These are phyloP conservation scores for Chrysolina americana DNA, from an alignment of 2,888 invertebrate genomes.

Conservation along the genomic window DNA sequence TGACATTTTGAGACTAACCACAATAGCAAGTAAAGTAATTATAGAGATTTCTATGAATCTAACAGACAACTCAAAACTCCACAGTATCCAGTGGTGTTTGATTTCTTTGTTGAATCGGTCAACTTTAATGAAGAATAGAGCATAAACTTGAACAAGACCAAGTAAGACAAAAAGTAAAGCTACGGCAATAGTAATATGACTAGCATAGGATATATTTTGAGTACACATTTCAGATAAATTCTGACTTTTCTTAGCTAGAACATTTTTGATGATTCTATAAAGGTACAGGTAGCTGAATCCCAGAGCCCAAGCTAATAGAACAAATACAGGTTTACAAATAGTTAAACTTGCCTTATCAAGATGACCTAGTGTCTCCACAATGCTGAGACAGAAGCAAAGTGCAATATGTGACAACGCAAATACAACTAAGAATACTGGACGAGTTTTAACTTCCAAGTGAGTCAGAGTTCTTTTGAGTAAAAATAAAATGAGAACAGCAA, in stretches of 20 bases:
- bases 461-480: constrained; percentile 83
- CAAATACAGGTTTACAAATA: constrained; percentile 89
- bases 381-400: constrained; percentile 86
- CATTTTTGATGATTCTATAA: constrained; percentile 83
- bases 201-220: constrained; percentile 87
- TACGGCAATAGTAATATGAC: constrained; percentile 90
- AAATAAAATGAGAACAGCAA: constrained; percentile 89
- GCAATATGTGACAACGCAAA: constrained; percentile 85
- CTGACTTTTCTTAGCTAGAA: constrained; percentile 83
- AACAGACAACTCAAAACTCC: constrained; percentile 91
- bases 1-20: constrained; percentile 79
- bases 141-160: constrained; percentile 88
- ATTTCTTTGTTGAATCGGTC: constrained; percentile 72
- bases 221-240: constrained; percentile 83
- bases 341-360: constrained; percentile 72
- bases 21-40: constrained; percentile 88
- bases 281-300: constrained; percentile 89
- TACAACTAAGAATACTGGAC: constrained; percentile 83
- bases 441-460: constrained; percentile 78
- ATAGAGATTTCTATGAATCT: constrained; percentile 90
- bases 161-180: constrained; percentile 87
- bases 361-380: constrained; percentile 75
- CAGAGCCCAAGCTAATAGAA: constrained; percentile 86
- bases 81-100: constrained; percentile 89
- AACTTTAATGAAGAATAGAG: constrained; percentile 77